A percentile compares a stretch with the other conserved stretches of the same genome.
Evolutionary conservation across 2,797 vertebrate genomes (phyloP).

Genomic region (Acanthurus leucopareius): DNA sequence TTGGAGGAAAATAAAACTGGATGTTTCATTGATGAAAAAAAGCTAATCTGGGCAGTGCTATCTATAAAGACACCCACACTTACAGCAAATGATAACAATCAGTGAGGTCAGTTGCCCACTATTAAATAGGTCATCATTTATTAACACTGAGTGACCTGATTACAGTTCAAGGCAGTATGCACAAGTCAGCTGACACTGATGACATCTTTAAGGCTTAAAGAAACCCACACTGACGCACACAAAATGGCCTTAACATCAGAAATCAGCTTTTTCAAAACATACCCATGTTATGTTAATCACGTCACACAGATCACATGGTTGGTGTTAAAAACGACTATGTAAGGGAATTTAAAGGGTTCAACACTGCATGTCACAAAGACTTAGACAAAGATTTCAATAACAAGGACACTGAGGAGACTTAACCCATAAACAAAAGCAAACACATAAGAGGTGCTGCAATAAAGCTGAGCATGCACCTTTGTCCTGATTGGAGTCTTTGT

Average conservation of each 20-base stretch:
- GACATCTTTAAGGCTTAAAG: constrained; percentile 56
- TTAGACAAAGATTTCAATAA: constrained; percentile 14
- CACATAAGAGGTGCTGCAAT: constrained; percentile 19
- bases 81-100: constrained; percentile 6
- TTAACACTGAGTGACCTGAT: constrained; percentile 36
- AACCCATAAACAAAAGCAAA: constrained; percentile 31
- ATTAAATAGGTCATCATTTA: constrained; percentile 31
- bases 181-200: constrained; percentile 66
- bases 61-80: not conserved
- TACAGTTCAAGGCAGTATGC: constrained; percentile 17
- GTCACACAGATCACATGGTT: constrained; percentile 69
- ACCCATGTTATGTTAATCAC: constrained; percentile 47
- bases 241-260: constrained; percentile 45
- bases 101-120: not conserved
- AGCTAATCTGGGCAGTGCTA: not conserved
- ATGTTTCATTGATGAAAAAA: not conserved
- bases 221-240: constrained; percentile 38
- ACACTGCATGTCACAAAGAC: constrained; percentile 5
- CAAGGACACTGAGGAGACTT: constrained; percentile 10
- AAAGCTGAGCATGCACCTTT: constrained; percentile 62
- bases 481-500: constrained; percentile 69
- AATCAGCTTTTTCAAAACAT: constrained; percentile 76
- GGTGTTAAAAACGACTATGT: constrained; percentile 61
- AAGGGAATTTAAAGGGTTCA: constrained; percentile 62
- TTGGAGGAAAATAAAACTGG: not conserved